Percentiles rank a stretch among this genome's conserved stretches.
Evolutionary conservation across 2,797 vertebrate genomes (phyloP).

Genomic region (Acropternis orthonyx): DNA sequence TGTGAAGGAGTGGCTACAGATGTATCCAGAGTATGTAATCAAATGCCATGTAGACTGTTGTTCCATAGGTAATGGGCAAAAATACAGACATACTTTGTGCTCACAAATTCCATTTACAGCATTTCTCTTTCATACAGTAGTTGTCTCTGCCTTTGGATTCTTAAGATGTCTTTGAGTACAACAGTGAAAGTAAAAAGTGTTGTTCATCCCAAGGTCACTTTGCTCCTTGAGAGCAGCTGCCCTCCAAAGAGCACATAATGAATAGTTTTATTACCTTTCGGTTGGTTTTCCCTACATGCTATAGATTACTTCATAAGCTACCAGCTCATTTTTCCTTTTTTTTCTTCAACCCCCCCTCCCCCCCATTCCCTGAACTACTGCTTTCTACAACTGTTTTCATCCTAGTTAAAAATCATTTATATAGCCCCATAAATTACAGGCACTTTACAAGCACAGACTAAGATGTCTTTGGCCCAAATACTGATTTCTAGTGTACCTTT

Average conservation of each 20-base stretch:
- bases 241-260: slow-evolving; percentile 12
- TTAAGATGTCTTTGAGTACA: background rate
- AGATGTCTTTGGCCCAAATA: background rate
- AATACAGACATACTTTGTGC: background rate
- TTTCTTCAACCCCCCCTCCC: too few species aligned
- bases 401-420: slow-evolving; percentile 25
- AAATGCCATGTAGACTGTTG: background rate
- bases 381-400: slow-evolving; percentile 18
- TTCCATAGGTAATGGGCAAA: background rate
- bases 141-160: background rate
- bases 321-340: background rate
- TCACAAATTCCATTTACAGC: background rate
- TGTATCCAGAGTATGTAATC: background rate
- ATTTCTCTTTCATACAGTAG: background rate
- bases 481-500: background rate
- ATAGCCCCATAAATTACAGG: background rate
- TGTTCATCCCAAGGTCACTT: slow-evolving; percentile 1
- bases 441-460: background rate
- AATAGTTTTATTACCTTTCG: background rate
- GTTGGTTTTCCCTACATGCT: background rate
- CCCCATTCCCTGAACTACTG: background rate
- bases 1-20: background rate
- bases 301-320: background rate
- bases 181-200: background rate
- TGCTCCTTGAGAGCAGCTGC: background rate